Percentiles rank a stretch among this genome's conserved stretches.
These are phyloP conservation scores for Eristalis arbustorum DNA, from an alignment of 2,888 invertebrate genomes.

Conservation along the genomic window DNA sequence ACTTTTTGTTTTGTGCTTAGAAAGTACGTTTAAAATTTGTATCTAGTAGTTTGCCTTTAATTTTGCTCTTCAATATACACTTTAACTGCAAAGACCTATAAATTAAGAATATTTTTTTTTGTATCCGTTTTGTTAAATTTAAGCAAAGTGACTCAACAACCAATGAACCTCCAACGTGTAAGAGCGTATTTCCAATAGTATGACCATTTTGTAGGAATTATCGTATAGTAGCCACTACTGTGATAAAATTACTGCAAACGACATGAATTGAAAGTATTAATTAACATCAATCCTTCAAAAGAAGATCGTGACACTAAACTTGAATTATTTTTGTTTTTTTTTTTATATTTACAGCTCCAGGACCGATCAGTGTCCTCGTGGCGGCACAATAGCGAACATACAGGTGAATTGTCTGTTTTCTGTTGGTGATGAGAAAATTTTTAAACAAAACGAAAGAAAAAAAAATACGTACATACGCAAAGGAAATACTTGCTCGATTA, in stretches of 20 bases:
- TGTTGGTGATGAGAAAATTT: constrained; percentile 85
- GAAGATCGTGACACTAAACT: constrained; percentile 63
- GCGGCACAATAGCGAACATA: constrained; percentile 86
- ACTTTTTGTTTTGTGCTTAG: background rate
- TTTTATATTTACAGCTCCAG: constrained; percentile 84
- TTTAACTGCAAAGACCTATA: constrained; percentile 41
- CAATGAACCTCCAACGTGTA: constrained; percentile 71
- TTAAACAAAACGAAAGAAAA: background rate
- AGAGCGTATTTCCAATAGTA: constrained; percentile 71
- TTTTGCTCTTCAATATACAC: constrained; percentile 30
- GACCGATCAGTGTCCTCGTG: constrained; percentile 88
- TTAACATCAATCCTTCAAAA: constrained; percentile 35
- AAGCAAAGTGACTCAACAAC: constrained; percentile 71
- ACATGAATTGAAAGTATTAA: constrained; percentile 70
- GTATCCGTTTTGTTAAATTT: constrained; percentile 68
- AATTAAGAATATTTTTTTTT: constrained; percentile 62
- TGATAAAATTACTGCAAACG: constrained; percentile 71
- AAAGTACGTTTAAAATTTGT: background rate
- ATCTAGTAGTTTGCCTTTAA: background rate
- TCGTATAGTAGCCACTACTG: constrained; percentile 71
- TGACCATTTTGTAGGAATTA: constrained; percentile 71
- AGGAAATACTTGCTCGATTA: constrained; percentile 13
- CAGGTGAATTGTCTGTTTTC: constrained; percentile 89
- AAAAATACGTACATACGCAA: background rate
- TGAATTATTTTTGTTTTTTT: constrained; percentile 14